Evolutionary conservation across 2,797 vertebrate species (phyloP), one percentile per base, ranked within the genome.

Genomic region (Pseudomugil gertrudae): DNA sequence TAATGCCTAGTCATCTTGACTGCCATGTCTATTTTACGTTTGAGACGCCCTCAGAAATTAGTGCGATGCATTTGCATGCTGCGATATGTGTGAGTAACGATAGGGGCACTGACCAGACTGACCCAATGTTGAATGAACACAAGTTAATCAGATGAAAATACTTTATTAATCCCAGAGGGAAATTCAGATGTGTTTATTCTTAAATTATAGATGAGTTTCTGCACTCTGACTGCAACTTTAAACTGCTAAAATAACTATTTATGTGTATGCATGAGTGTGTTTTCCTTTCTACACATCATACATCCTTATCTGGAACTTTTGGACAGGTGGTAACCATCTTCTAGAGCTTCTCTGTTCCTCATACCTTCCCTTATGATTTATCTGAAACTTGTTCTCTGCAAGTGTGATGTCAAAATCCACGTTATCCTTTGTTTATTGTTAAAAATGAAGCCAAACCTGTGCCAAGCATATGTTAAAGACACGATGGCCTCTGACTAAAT

Each of bases 401-500:
- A 14, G 56, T 23, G 19, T 65, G 23, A 23, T 15, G 57, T 48
- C 51, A 51, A 64, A 52, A 38, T 47, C 33, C 4, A 27, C 43
- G 40, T 59, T 50, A 55, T 26, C 10, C 52, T 70, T 66, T 27
- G 26, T 80, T 76, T 81, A 13, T 27, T 48, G 53, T 69, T 29
- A 56, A 54, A 65, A 47, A 72, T 64, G 9, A 61, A 59, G 19
- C 17, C 43, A 24, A 24, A 63, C 54, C 40, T 26, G 14, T 66
- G 55, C 57, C 9, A 6, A 59, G 43, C 0, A 23, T 24, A 40
- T 1, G 23, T 55, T 69, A 43, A 71, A 52, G 69, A 56, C 70
- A 43, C 45, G 47, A 23, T 17, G 17, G 69, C 73, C 69, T 84
- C 60, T 76, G 62, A 63, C 66, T 30, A 35, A 33, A 27, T 74